Base-by-base conservation (phyloP, 2,888 invertebrate species). In the Callyntrura guangdongensis region DNA sequence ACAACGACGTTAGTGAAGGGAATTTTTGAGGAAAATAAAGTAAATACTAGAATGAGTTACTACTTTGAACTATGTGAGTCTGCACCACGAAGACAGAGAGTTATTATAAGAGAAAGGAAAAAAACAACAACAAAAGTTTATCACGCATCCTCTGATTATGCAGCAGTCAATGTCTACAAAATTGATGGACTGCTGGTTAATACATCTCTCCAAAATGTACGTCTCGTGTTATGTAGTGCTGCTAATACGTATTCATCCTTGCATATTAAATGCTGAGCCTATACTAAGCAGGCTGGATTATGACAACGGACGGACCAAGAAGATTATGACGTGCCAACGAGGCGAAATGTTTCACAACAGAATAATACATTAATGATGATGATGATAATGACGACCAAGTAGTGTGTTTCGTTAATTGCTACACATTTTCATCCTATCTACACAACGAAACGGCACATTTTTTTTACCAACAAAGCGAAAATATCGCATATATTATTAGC, bases 351-450 rank as follows among this genome's bases (percentile, higher is more conserved):
- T 36, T 36, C 36, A 36, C 36, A 36, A 36, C 36, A 36, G 36
- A 36, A 36, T 36, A 36, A 36, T 36, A 36, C 6, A 22, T 22
- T 64, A 12, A 25, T 27, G 25, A 27, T 64, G 14, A 27, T 14
- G 27, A 25, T 27, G 64, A 27, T 27, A 11, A 11, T 4, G 27
- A 12, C 1, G 14, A 64, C 25, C 8, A 17, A 56, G 27, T 56
- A 53, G 27, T 22, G 27, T 79, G 79, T 79, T 79, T 79, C 56
- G 53, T 59, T 77, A 77, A 77, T 79, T 79, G 79, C 79, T 25
- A 79, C 49, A 56, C 59, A 79, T 79, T 79, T 79, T 79, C 59
- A 25, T 79, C 36, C 36, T 36, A 27, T 56, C 79, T 79, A 79
- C 79, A 79, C 79, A 56, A 27, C 14, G 56, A 17, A 79, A 27